Conservation (phyloP, 1,140 invertebrate species). For the Centruroides vittatus region DNA sequence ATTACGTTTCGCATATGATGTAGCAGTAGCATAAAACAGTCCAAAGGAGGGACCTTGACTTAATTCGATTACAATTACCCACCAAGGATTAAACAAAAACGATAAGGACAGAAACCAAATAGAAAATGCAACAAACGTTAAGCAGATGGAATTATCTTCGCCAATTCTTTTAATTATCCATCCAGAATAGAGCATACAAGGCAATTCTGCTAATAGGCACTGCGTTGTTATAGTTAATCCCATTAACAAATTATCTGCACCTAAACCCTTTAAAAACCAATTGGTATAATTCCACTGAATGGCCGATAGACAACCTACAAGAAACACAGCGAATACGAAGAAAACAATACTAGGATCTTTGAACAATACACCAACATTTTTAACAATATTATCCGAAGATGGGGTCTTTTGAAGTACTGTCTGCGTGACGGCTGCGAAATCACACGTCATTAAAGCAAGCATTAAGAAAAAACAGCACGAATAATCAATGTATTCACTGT, state of each 20-base stretch:
- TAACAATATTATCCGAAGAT: not conserved
- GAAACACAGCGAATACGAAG: constrained; percentile 48
- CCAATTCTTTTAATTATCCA: constrained; percentile 65
- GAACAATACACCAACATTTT: constrained; percentile 1
- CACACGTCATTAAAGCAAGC: too few relatives aligned
- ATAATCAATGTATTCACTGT: too few relatives aligned
- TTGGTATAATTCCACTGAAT: constrained; percentile 69
- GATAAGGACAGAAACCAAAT: constrained; percentile 68
- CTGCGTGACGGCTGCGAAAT: too few relatives aligned
- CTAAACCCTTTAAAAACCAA: constrained; percentile 24
- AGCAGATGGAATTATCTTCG: constrained; percentile 61
- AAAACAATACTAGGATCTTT: not conserved
- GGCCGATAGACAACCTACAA: constrained; percentile 66
- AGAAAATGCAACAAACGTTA: constrained; percentile 53
- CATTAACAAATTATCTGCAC: constrained; percentile 48
- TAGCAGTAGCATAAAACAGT: constrained; percentile 70
- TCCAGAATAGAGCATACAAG: constrained; percentile 74
- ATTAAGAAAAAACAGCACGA: too few relatives aligned
- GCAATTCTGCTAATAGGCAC: constrained; percentile 66
- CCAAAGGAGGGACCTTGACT: constrained; percentile 74
- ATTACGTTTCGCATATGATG: constrained; percentile 70
- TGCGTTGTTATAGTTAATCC: constrained; percentile 39
- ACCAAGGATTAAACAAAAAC: constrained; percentile 55
- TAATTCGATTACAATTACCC: constrained; percentile 63
- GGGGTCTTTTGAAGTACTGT: too few relatives aligned